These are phyloP conservation scores for Cyprinodon brontotheroides DNA, from an alignment of 2,113 vertebrate species.

Conservation along the genomic window DNA sequence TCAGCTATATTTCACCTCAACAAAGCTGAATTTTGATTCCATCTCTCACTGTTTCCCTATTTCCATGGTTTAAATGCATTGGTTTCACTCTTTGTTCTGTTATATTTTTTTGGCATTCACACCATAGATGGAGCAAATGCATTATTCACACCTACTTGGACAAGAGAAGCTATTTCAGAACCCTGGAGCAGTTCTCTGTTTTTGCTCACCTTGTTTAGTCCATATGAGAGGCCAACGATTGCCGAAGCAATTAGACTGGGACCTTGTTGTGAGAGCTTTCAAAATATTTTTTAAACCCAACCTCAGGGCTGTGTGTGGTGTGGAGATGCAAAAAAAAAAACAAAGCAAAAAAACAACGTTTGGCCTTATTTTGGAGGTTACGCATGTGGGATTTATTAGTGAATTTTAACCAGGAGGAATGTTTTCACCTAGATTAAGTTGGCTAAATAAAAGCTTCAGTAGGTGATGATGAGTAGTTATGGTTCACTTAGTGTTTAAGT, in stretches of 20 bases:
- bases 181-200: slow-evolving; percentile 46
- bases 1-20: neutral
- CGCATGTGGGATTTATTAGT: slow-evolving; percentile 22
- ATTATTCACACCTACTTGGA: slow-evolving; percentile 46
- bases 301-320: slow-evolving; percentile 22
- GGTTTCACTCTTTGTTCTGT: neutral
- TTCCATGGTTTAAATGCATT: neutral
- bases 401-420: slow-evolving; percentile 22
- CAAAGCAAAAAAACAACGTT: neutral
- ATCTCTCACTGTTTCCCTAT: neutral
- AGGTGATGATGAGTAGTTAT: slow-evolving; percentile 10
- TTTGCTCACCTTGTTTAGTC: slow-evolving; percentile 47
- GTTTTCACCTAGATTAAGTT: neutral
- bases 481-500: slow-evolving; percentile 12
- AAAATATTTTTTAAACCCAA: slow-evolving; percentile 33
- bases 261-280: slow-evolving; percentile 50
- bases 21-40: neutral
- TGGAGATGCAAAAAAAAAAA: slow-evolving; percentile 8
- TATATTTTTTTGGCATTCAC: slow-evolving; percentile 24
- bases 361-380: neutral
- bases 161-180: slow-evolving; percentile 46
- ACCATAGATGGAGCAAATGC: slow-evolving; percentile 30
- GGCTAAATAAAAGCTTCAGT: slow-evolving; percentile 28
- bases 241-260: slow-evolving; percentile 56
- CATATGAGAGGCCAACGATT: slow-evolving; percentile 34